phyloP scores from a whole-genome alignment of 1,140 invertebrate genomes.

The Heliconius himera region DNA sequence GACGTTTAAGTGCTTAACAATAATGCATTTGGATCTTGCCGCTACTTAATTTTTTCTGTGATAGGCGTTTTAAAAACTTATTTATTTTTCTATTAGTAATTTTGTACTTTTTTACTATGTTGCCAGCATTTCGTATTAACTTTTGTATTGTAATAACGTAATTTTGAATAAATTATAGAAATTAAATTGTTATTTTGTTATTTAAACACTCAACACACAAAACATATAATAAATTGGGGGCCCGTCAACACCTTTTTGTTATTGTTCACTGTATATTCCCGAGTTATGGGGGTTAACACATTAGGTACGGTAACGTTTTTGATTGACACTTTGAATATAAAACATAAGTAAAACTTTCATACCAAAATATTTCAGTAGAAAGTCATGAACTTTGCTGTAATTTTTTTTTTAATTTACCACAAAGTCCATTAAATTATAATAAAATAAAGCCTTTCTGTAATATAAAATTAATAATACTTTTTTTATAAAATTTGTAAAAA shows the following conservation, averaged over 20 bases:
- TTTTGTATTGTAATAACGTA: conserved; percentile 30
- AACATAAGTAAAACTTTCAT: conserved; percentile 26
- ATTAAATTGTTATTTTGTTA: conserved; percentile 63
- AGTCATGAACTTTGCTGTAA: conserved; percentile 9
- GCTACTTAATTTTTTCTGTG: conserved; percentile 58
- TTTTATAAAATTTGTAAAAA: no score
- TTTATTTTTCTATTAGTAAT: conserved; percentile 45
- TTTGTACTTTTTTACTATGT: conserved; percentile 50
- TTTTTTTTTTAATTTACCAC: neutral
- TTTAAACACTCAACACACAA: conserved; percentile 46
- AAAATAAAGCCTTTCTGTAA: conserved; percentile 1
- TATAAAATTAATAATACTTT: no score
- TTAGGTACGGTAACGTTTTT: conserved; percentile 54
- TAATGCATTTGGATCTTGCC: conserved; percentile 30
- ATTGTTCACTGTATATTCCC: conserved; percentile 57
- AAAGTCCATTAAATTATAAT: neutral
- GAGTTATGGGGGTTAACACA: conserved; percentile 69
- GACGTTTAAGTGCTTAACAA: conserved; percentile 20
- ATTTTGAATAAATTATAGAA: conserved; percentile 40
- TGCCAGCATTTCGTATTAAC: conserved; percentile 57
- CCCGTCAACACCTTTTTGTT: conserved; percentile 55
- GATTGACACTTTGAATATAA: conserved; percentile 79
- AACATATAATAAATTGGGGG: conserved; percentile 39
- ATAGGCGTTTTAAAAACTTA: conserved; percentile 46
- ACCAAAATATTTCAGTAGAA: conserved; percentile 10